These are phyloP conservation scores for Pseudochirops corinnae DNA, from an alignment of 2,797 vertebrate species.

Conservation along the genomic window DNA sequence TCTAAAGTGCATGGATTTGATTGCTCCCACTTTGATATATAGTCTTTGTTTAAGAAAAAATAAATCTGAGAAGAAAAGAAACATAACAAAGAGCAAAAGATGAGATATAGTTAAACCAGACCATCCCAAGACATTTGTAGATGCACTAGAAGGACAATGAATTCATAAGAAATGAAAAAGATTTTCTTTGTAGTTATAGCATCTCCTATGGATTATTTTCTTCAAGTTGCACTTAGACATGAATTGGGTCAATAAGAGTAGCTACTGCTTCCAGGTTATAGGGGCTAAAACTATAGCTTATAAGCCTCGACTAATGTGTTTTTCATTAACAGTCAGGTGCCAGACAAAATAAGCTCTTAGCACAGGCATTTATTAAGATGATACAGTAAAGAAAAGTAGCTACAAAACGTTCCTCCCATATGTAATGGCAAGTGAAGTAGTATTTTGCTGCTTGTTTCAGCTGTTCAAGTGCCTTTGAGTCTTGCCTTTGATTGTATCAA, in stretches of 20 bases:
- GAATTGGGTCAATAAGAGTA: neutral
- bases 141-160: neutral
- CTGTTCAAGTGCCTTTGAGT: no score
- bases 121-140: neutral
- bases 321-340: neutral
- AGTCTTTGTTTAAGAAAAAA: neutral
- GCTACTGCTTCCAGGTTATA: neutral
- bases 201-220: neutral
- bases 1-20: neutral
- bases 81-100: neutral
- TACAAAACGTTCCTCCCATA: neutral
- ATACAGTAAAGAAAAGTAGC: neutral
- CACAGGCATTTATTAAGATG: neutral
- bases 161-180: neutral
- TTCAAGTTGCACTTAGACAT: neutral
- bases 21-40: neutral
- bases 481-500: no score
- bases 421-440: no score
- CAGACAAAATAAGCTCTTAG: neutral
- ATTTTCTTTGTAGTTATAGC: neutral
- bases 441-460: no score
- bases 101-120: neutral
- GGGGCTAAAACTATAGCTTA: neutral
- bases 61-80: neutral
- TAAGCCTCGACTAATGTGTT: neutral